phyloP scores from a whole-genome alignment of 2,797 vertebrate species.

The Sebastolobus alascanus region DNA sequence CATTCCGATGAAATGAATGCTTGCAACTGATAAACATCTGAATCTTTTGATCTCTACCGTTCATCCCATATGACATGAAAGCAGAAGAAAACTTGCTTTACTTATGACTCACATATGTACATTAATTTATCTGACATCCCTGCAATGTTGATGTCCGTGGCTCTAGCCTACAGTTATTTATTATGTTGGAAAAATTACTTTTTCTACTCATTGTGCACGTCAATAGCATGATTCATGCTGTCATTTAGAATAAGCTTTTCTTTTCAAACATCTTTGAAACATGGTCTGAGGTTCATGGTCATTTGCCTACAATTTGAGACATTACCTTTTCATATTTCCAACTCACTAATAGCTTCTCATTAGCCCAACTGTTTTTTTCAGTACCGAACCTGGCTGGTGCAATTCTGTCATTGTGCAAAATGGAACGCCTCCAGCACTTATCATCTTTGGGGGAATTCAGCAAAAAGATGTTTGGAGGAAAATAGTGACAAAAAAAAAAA shows the following conservation, averaged over 20 bases:
- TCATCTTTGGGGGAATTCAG: slow-evolving; percentile 52
- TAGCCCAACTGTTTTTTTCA: slow-evolving; percentile 29
- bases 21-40: neutral
- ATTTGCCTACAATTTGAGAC: slow-evolving; percentile 36
- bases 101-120: neutral
- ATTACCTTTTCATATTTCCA: slow-evolving; percentile 52
- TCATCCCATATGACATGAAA: neutral
- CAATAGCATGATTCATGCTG: neutral
- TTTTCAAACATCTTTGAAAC: slow-evolving; percentile 15
- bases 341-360: slow-evolving; percentile 49
- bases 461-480: slow-evolving; percentile 34
- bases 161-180: neutral
- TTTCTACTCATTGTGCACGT: slow-evolving; percentile 8
- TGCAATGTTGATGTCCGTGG: neutral
- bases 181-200: neutral
- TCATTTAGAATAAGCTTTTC: slow-evolving; percentile 16
- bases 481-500: slow-evolving; percentile 10
- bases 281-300: slow-evolving; percentile 3
- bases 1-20: neutral
- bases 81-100: neutral
- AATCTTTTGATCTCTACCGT: neutral
- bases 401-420: slow-evolving; percentile 52
- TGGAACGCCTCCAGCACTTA: slow-evolving; percentile 48
- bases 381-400: slow-evolving; percentile 25
- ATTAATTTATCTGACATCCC: neutral